Base-by-base conservation (phyloP, 2,888 invertebrate genomes). In the Campopleginae sp. region DNA sequence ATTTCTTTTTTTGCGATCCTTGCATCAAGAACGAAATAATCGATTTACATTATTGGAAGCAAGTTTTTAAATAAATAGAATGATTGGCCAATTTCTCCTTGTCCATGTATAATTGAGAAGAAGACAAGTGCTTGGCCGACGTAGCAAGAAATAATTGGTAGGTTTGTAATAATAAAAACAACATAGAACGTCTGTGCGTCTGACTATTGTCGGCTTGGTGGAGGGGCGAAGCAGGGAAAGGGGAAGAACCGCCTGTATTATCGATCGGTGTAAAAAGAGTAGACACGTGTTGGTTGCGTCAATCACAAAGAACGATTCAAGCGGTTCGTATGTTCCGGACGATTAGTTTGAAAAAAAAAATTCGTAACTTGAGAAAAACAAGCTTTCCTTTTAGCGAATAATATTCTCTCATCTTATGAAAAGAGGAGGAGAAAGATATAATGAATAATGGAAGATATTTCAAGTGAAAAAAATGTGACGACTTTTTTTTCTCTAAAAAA, bases 241-340 rank as follows among this genome's bases (percentile, higher is more conserved):
- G 71, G 33, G 33, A n/a, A 71, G 33, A 12, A 7, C 42, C 42
- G 77, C 66, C 72, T 85, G 80, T 74, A 82, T 82, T 82, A 80
- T 85, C 82, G 82, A 85, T 80, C 72, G 66, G 72, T 23, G 65
- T 31, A 27, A 31, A 75, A 46, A 76, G 63, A 46, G 65, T 77
- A 72, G 79, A 72, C 85, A 85, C 68, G 27, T 27, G 58, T 54
- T 23, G 10, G 23, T 27, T 27, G 85, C 80, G 85, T 82, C 80
- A 42, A 77, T 54, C n/a, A 33, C 23, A 61, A 0, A 33, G 14
- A 58, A 70, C 63, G 27, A 48, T 61, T 72, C 72, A 66, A 80
- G 82, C 85, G 85, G 82, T 51, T 72, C 48, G 12, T 65, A 58
- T 51, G 27, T 31, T 27, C 66, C 76, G 48, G 17, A 38, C 12